Evolutionary conservation across 2,888 invertebrate genomes (phyloP), one percentile per base, ranked within the genome.

Genomic region (Caenorhabditis auriculariae): DNA sequence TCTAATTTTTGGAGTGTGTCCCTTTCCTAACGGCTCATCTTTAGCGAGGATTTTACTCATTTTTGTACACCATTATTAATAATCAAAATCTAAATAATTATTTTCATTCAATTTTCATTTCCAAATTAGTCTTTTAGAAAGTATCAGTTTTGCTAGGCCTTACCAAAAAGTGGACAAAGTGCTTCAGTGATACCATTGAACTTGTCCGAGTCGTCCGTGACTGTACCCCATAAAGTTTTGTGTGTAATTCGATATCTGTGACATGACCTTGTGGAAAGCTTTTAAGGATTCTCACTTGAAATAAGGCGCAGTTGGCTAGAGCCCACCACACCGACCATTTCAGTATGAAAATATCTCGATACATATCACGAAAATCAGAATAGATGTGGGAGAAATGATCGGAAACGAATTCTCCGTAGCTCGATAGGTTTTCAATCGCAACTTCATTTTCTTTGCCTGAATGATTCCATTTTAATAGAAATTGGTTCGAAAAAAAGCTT

Each of bases 151-250:
- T 5, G n/a, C 12, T 6, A 37, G 19, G 85, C 76, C 28, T 88
- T 87, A 46, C 90, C 89, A 0, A 89, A 80, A 0, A 89, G 82
- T 0, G 90, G 90, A 32, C 88, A 86, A 0, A 86, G 76, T 0
- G 91, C 90, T 82, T 93, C 93, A 0, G 91, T 90, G 12, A 88
- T 89, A 0, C 92, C 93, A 81, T 91, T 91, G 74, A 87, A 88
- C 6, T 82, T 49, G 24, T 74, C 66, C 24, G 69, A 42, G 32
- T 63, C 87, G 61, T 89, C 88, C 42, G 87, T 86, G 1, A 83
- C 72, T 0, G 69, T 75, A 27, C 87, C 87, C 91, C 92, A 93
- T 29, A 94, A 83, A 5, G 90, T 86, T n/a, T 82, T 94, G 93
- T 70, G 90, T 86, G 82, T 91, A 93, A 21, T 85, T 87, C 76